A percentile compares a stretch with the other conserved stretches of the same genome.
phyloP scores from a whole-genome alignment of 1,140 invertebrate species.

The Phthorimaea operculella region DNA sequence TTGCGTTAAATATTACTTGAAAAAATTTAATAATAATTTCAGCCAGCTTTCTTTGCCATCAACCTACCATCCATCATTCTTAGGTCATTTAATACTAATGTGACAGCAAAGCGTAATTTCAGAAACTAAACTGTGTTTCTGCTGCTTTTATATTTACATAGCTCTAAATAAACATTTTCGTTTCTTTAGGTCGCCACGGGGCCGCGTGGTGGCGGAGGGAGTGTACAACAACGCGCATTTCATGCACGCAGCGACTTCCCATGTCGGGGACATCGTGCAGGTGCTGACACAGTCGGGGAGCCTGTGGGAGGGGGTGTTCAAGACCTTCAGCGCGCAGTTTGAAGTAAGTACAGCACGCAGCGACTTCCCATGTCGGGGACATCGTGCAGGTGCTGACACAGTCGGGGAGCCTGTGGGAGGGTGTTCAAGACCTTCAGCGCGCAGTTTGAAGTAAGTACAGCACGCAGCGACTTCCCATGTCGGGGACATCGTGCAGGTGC shows the following conservation, averaged over 20 bases:
- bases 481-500: too few species aligned
- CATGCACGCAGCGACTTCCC: constrained; percentile 85
- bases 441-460: constrained; percentile 73
- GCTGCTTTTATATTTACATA: too few species aligned
- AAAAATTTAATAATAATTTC: too few species aligned
- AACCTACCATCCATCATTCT: too few species aligned
- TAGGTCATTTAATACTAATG: too few species aligned
- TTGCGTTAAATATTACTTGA: too few species aligned
- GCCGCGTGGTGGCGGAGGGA: constrained; percentile 78
- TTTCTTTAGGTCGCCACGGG: constrained; percentile 70
- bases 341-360: constrained; percentile 78
- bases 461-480: constrained; percentile 69
- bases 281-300: constrained; percentile 84
- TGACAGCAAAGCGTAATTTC: too few species aligned
- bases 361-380: constrained; percentile 84
- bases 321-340: constrained; percentile 85
- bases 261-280: constrained; percentile 84
- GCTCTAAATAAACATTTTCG: too few species aligned
- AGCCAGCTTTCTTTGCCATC: too few species aligned
- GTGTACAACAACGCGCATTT: constrained; percentile 88
- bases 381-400: constrained; percentile 83
- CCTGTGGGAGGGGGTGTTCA: constrained; percentile 87
- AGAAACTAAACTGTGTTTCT: too few species aligned
- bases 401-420: constrained; percentile 83
- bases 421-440: constrained; percentile 88